Evolutionary conservation across 2,888 invertebrate genomes (phyloP), one percentile per base, ranked within the genome.

Genomic region (Hirtodrosophila confusa): DNA sequence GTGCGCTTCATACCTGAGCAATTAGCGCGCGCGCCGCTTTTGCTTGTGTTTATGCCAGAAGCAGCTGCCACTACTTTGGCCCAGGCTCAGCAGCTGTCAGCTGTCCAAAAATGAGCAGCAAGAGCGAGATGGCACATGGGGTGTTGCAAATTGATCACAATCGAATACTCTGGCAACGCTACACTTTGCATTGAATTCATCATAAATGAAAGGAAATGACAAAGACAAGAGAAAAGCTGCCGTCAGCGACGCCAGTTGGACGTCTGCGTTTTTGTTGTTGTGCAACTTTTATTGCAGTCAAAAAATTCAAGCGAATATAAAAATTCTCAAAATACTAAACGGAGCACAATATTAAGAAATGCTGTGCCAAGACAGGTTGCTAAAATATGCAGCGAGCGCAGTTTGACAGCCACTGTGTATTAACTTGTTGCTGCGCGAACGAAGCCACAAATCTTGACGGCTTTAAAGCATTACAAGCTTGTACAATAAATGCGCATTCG

Each of bases 1-100:
- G 45, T 31, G 31, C 57, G 40, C 57, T 69, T 71, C 60, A 70
- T 86, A 86, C 86, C 86, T 82, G 83, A 84, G 71, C 86, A 84
- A 84, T 84, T 84, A 83, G 72, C 79, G 79, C 74, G 75, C 64
- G 76, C 55, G 61, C 58, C 43, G 56, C 60, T 51, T 45, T 44
- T 45, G 60, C 64, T 57, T 49, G 45, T 61, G 55, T 48, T 23
- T 65, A 49, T 51, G 56, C 40, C 56, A 67, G 51, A 33, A 67
- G 78, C 79, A 62, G 83, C 83, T 67, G 75, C 56, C 58, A 45
- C 35, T 57, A 29, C 48, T 56, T 33, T 6, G 27, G 27, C 33
- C 51, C 12, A 57, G 55, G 27, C 27, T 50, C 48, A 55, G 58
- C 75, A 77, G 75, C 68, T 75, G 78, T 65, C 78, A 72, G 70